phyloP scores from a whole-genome alignment of 2,888 invertebrate species.

The Sinopyrophorus schimmeli region DNA sequence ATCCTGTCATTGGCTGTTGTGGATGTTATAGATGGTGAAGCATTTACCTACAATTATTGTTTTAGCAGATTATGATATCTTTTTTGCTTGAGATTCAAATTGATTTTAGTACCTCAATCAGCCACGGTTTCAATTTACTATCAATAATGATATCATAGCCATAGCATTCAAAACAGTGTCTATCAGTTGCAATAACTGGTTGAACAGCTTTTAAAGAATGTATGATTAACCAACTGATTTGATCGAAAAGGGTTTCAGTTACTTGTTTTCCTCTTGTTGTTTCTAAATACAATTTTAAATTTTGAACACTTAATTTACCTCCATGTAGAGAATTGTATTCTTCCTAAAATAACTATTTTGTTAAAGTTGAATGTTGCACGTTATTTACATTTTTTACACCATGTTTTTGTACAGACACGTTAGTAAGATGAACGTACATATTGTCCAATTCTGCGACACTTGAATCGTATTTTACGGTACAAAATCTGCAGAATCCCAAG shows the following conservation, averaged over 20 bases:
- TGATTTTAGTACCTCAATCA: slow-evolving; percentile 86
- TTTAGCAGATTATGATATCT: too few relatives aligned
- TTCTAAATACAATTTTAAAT: slow-evolving; percentile 86
- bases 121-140: slow-evolving; percentile 90
- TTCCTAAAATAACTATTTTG: slow-evolving; percentile 60
- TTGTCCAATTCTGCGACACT: slow-evolving; percentile 86
- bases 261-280: slow-evolving; percentile 87
- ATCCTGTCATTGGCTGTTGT: slow-evolving; percentile 94
- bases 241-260: slow-evolving; percentile 85
- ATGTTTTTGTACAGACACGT: slow-evolving; percentile 97
- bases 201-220: slow-evolving; percentile 92
- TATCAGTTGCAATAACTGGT: slow-evolving; percentile 90
- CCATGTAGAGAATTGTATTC: slow-evolving; percentile 94
- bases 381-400: slow-evolving; percentile 61
- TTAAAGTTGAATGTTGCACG: neutral
- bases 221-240: slow-evolving; percentile 87
- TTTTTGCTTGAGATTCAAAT: neutral
- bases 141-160: slow-evolving; percentile 97
- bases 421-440: slow-evolving; percentile 94
- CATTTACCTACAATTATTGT: slow-evolving; percentile 87
- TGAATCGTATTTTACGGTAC: slow-evolving; percentile 92
- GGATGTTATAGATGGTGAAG: slow-evolving; percentile 91
- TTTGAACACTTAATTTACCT: slow-evolving; percentile 92
- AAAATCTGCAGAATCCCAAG: slow-evolving; percentile 93
- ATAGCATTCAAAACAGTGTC: slow-evolving; percentile 92